A percentile compares a stretch with the other conserved stretches of the same genome.
phyloP scores from a whole-genome alignment of 2,797 vertebrate species.

The Peromyscus nudipes region DNA sequence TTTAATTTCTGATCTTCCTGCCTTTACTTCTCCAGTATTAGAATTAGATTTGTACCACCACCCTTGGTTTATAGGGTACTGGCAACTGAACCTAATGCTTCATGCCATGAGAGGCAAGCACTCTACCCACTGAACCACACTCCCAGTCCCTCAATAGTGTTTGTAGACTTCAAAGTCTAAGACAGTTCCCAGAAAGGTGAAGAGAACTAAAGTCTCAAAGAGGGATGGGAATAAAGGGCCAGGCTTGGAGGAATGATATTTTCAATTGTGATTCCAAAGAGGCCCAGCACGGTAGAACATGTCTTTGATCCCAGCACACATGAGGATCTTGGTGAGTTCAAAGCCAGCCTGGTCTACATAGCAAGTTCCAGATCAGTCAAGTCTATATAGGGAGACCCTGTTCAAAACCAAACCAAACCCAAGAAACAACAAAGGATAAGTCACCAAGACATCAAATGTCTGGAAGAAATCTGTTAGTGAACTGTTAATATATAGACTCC shows the following conservation, averaged over 20 bases:
- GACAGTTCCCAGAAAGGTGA: not conserved
- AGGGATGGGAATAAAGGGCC: not conserved
- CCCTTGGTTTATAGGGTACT: not conserved
- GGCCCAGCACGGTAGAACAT: not conserved
- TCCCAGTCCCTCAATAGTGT: not conserved
- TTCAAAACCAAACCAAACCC: not conserved
- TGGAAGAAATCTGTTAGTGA: not conserved
- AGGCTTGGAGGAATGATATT: not conserved
- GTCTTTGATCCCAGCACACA: not conserved
- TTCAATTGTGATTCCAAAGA: not conserved
- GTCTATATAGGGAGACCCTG: not conserved
- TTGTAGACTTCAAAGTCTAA: constrained; percentile 21
- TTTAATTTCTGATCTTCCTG: not conserved
- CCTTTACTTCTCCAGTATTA: not conserved
- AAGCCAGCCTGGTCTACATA: not conserved
- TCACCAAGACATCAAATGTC: not conserved
- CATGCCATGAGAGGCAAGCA: no score
- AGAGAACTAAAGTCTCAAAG: not conserved
- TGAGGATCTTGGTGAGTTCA: not conserved
- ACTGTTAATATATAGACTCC: not conserved
- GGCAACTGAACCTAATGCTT: not conserved
- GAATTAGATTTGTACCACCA: not conserved
- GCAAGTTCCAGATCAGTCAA: not conserved
- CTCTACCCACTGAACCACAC: not conserved
- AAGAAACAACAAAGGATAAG: not conserved